phyloP scores from a whole-genome alignment of 2,113 vertebrate genomes.

The Phyllostomus discolor region DNA sequence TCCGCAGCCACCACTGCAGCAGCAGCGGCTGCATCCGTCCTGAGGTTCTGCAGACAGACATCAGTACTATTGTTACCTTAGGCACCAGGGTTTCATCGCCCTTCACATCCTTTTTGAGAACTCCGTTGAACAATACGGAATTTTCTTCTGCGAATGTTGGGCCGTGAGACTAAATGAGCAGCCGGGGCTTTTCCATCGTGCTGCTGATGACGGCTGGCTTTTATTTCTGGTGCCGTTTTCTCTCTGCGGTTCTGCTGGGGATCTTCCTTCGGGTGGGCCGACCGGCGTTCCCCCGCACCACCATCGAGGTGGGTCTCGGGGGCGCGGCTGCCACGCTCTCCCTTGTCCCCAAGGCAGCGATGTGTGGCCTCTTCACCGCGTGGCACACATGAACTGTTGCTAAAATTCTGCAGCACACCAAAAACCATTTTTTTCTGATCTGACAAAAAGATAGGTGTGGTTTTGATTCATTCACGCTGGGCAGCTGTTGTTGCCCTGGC shows the following conservation, averaged over 20 bases:
- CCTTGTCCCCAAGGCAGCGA: no score
- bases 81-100: slow-evolving; percentile 45
- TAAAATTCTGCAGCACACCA: no score
- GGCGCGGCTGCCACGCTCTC: background rate
- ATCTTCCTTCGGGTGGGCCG: slow-evolving; percentile 20
- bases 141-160: slow-evolving; percentile 44
- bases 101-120: background rate
- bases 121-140: slow-evolving; percentile 58
- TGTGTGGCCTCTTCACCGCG: no score
- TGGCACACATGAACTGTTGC: no score
- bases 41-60: background rate
- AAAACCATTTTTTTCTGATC: no score
- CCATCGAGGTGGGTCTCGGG: background rate
- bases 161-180: slow-evolving; percentile 16
- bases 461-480: no score
- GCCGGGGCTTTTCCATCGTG: slow-evolving; percentile 29
- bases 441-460: no score
- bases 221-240: slow-evolving; percentile 17
- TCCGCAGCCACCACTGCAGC: background rate
- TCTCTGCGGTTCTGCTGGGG: slow-evolving; percentile 5
- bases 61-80: slow-evolving; percentile 39
- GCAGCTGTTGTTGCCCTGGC: no score
- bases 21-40: background rate
- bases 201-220: slow-evolving; percentile 34
- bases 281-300: background rate